Percentiles rank a stretch among this genome's conserved stretches.
These are phyloP conservation scores for Bufotes viridis DNA, from an alignment of 2,797 vertebrate species.

Conservation along the genomic window DNA sequence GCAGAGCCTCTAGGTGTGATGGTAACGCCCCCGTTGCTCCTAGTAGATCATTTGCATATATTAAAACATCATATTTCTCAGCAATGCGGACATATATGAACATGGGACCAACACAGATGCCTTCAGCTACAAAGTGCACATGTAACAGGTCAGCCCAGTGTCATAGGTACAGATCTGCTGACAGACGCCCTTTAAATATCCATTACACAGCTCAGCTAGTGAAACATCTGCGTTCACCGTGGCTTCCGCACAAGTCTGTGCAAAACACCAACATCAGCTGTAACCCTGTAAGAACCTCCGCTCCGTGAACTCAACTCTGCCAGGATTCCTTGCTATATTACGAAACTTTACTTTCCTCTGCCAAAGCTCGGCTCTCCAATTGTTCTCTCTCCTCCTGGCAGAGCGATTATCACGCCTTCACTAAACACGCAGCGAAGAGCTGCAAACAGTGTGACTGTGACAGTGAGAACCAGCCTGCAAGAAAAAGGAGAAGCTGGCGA, in stretches of 20 bases:
- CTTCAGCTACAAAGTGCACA: too few relatives aligned
- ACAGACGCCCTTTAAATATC: not conserved
- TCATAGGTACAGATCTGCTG: too few relatives aligned
- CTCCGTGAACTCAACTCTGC: not conserved
- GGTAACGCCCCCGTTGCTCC: too few relatives aligned
- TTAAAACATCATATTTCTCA: too few relatives aligned
- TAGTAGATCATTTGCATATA: too few relatives aligned
- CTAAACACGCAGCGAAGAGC: conserved; percentile 47
- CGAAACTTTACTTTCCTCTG: conserved; percentile 21
- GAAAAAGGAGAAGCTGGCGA: not conserved
- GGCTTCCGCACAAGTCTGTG: not conserved
- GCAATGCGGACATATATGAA: too few relatives aligned
- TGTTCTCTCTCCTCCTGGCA: conserved; percentile 33
- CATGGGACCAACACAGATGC: too few relatives aligned
- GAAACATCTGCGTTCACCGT: not conserved
- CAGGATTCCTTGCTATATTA: conserved; percentile 21
- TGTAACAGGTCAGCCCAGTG: too few relatives aligned
- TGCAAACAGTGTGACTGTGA: conserved; percentile 42
- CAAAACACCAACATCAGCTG: not conserved
- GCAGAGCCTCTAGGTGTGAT: too few relatives aligned
- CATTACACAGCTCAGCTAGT: not conserved
- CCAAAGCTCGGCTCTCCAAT: conserved; percentile 38
- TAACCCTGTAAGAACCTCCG: conserved; percentile 13
- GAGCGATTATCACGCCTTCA: conserved; percentile 45
- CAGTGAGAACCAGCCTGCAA: conserved; percentile 9